Evolutionary conservation across 2,888 invertebrate species (phyloP).

Genomic region (Polylopha cassiicola): DNA sequence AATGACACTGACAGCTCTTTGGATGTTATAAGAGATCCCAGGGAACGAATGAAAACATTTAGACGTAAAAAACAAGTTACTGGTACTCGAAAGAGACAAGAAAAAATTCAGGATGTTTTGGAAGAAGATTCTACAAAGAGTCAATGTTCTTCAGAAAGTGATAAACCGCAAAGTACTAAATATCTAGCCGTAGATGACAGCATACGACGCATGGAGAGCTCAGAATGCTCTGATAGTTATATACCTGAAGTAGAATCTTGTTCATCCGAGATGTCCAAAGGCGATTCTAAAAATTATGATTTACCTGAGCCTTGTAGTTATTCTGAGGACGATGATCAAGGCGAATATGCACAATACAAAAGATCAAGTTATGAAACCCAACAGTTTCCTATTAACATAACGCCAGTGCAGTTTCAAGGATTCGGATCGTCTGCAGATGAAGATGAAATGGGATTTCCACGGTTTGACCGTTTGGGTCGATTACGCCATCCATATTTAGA

Average conservation of each 20-base stretch:
- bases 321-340: conserved; percentile 77
- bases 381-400: conserved; percentile 65
- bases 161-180: conserved; percentile 57
- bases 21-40: conserved; percentile 81
- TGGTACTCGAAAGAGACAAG: conserved; percentile 74
- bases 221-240: conserved; percentile 83
- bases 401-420: conserved; percentile 76
- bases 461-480: conserved; percentile 78
- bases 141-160: conserved; percentile 72
- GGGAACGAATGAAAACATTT: conserved; percentile 81
- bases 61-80: conserved; percentile 81
- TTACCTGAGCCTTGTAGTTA: conserved; percentile 59
- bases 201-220: conserved; percentile 77
- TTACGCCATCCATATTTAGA: conserved; percentile 72
- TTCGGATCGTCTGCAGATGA: conserved; percentile 80
- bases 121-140: conserved; percentile 73
- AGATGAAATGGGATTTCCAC: conserved; percentile 81
- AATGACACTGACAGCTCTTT: conserved; percentile 85
- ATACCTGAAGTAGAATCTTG: conserved; percentile 80
- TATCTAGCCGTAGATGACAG: conserved; percentile 63
- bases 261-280: conserved; percentile 78
- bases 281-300: conserved; percentile 64
- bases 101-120: conserved; percentile 74
- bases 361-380: conserved; percentile 59
- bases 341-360: conserved; percentile 66